Percentiles rank a stretch among this genome's conserved stretches.
Evolutionary conservation across 30 jellyfish, hydroid and myxozoan species (phyloP).

Genomic region (Chironex yamaguchii): DNA sequence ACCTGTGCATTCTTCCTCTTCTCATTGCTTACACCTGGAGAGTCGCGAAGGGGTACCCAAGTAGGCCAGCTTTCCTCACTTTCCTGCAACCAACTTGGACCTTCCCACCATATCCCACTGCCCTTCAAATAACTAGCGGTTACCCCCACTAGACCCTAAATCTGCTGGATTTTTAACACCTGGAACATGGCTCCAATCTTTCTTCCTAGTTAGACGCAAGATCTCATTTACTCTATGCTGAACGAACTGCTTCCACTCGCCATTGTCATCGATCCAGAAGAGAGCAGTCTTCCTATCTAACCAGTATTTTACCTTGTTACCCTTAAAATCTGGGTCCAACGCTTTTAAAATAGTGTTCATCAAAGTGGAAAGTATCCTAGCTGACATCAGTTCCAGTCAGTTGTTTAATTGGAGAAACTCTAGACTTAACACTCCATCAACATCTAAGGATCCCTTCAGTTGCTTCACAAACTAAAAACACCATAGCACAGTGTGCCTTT

Average conservation of each 20-base stretch:
- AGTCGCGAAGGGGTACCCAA: neutral
- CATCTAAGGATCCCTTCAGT: neutral
- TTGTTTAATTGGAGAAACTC: conserved; percentile 61
- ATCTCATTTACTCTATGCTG: conserved; percentile 22
- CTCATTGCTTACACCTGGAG: conserved; percentile 1
- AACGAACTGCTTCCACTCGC: conserved; percentile 39
- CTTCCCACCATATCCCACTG: conserved; percentile 47
- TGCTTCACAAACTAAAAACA: conserved; percentile 8
- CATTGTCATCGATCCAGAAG: conserved; percentile 6
- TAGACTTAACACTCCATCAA: conserved; percentile 21
- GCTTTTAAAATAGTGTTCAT: conserved; percentile 46
- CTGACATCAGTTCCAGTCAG: conserved; percentile 65
- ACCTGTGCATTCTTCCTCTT: neutral
- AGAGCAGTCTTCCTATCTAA: conserved; percentile 52
- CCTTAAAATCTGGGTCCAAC: conserved; percentile 22
- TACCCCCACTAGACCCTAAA: conserved; percentile 35
- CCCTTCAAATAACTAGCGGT: conserved; percentile 16
- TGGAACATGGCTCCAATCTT: conserved; percentile 17
- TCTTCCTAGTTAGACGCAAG: conserved; percentile 2
- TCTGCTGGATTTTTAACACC: conserved; percentile 47
- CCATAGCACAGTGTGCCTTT: conserved; percentile 22
- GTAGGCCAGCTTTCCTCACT: conserved; percentile 25
- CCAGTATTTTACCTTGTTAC: conserved; percentile 42
- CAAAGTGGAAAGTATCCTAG: conserved; percentile 48
- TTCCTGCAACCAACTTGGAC: conserved; percentile 15